Conservation (phyloP, 2,797 vertebrate genomes). For the Periparus ater region DNA sequence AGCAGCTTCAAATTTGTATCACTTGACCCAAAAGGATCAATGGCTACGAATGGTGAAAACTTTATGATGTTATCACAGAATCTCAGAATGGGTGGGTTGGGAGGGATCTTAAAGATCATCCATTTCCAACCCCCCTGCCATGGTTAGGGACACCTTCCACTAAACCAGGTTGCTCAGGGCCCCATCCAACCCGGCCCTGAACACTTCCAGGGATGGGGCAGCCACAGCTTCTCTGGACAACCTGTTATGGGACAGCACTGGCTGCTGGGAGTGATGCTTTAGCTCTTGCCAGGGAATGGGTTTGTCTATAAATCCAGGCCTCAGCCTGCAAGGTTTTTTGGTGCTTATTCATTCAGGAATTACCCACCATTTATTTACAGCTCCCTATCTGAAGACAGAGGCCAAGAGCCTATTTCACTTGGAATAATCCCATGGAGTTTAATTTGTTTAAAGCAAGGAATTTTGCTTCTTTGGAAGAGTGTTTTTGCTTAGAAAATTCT, state of each 20-base stretch:
- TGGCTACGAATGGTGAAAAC: background rate
- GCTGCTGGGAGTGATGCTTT: background rate
- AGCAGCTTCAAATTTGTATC: background rate
- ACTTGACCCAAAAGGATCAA: background rate
- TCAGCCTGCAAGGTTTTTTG: background rate
- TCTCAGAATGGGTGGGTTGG: background rate
- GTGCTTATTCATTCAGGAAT: background rate
- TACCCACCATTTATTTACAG: background rate
- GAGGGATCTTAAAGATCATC: background rate
- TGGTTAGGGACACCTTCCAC: background rate
- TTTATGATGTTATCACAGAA: background rate
- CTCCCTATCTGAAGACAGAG: background rate
- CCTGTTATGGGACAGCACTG: background rate
- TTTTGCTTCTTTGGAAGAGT: background rate
- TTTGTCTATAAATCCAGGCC: background rate
- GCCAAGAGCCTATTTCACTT: background rate
- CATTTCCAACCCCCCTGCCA: rapidly evolving
- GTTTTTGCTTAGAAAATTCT: background rate
- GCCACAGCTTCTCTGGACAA: rapidly evolving
- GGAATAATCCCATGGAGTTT: background rate
- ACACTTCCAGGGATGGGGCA: background rate
- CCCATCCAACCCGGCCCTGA: background rate
- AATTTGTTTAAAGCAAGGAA: background rate
- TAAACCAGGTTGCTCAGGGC: background rate
- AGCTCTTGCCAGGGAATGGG: background rate